phyloP scores from a whole-genome alignment of 1,140 invertebrate species.

The Gryon sp. region DNA sequence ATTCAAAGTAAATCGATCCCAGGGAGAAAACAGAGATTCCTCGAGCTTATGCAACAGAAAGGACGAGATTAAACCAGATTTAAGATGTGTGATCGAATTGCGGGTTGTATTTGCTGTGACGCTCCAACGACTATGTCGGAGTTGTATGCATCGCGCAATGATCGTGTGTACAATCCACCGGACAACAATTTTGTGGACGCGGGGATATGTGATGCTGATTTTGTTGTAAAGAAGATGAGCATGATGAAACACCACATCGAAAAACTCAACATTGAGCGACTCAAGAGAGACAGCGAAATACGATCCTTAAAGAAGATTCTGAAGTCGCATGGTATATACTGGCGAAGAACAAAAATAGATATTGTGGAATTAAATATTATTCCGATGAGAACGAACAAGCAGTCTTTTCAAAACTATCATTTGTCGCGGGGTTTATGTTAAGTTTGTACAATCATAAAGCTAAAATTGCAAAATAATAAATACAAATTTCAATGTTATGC shows the following conservation, averaged over 20 bases:
- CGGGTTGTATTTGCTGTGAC: constrained; percentile 56
- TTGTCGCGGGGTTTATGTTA: too few relatives aligned
- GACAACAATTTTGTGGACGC: constrained; percentile 65
- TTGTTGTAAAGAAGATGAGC: constrained; percentile 69
- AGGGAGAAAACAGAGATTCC: constrained; percentile 9
- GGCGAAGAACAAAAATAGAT: too few relatives aligned
- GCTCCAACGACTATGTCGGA: constrained; percentile 38
- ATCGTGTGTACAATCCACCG: constrained; percentile 68
- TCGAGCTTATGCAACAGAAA: constrained; percentile 23
- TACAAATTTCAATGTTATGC: too few relatives aligned
- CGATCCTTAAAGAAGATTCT: constrained; percentile 70
- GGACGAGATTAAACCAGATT: constrained; percentile 24
- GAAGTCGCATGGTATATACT: constrained; percentile 69
- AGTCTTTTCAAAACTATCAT: too few relatives aligned
- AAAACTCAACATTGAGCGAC: constrained; percentile 70
- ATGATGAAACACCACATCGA: constrained; percentile 75
- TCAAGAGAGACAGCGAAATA: constrained; percentile 70
- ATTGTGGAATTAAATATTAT: too few relatives aligned
- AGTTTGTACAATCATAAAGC: too few relatives aligned
- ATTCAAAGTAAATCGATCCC: constrained; percentile 16
- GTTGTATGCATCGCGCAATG: constrained; percentile 64
- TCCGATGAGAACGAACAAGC: too few relatives aligned
- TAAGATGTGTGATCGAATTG: constrained; percentile 46
- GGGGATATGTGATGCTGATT: constrained; percentile 69
- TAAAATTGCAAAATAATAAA: too few relatives aligned